phyloP scores from a whole-genome alignment of 1,140 invertebrate genomes.

The Meloidogyne chitwoodi region DNA sequence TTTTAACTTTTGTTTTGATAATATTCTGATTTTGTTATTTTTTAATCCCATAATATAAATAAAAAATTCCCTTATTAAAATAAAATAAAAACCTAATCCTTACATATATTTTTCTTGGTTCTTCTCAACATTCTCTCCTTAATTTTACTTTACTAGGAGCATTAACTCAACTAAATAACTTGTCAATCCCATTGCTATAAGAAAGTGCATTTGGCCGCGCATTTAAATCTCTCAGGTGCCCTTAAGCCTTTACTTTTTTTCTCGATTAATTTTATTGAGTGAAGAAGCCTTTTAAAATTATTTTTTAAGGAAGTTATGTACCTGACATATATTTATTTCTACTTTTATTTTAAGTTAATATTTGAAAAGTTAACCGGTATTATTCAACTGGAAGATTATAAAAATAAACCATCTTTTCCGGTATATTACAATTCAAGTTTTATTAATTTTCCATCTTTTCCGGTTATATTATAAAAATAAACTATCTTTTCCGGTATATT shows the following conservation, averaged over 20 bases:
- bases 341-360: too few relatives aligned
- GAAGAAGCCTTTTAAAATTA: background rate
- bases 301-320: background rate
- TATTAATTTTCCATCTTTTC: too few relatives aligned
- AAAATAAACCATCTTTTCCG: too few relatives aligned
- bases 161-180: background rate
- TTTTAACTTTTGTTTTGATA: too few relatives aligned
- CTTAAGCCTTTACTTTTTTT: background rate
- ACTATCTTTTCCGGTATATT: too few relatives aligned
- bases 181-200: background rate
- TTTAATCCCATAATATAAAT: too few relatives aligned
- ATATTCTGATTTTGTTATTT: too few relatives aligned
- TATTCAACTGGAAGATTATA: too few relatives aligned
- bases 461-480: too few relatives aligned
- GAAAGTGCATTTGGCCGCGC: background rate
- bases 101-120: background rate
- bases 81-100: background rate
- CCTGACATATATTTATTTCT: background rate
- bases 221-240: background rate
- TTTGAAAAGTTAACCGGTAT: too few relatives aligned
- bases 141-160: background rate
- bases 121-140: background rate
- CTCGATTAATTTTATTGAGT: background rate
- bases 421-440: too few relatives aligned
- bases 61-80: too few relatives aligned